These are phyloP conservation scores for Rhadinocentrus ornatus DNA, from an alignment of 2,797 vertebrate species.

Conservation along the genomic window DNA sequence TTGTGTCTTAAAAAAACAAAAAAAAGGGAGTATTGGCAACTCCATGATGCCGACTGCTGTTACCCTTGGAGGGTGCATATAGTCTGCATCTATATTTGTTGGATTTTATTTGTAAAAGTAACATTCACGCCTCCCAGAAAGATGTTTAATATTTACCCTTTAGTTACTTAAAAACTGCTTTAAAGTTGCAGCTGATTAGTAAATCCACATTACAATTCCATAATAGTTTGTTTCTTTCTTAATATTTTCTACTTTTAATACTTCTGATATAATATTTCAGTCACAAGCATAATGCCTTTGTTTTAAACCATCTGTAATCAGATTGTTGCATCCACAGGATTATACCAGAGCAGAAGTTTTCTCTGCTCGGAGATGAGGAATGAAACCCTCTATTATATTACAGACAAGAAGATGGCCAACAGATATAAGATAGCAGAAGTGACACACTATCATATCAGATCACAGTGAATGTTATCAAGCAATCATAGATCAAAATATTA, in stretches of 20 bases:
- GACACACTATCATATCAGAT: conserved; percentile 62
- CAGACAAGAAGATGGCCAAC: conserved; percentile 52
- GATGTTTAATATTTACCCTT: neutral
- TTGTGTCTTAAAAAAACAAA: too few relatives aligned
- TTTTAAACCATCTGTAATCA: conserved; percentile 65
- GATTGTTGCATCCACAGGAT: conserved; percentile 76
- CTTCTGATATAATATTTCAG: conserved; percentile 27
- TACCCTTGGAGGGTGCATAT: too few relatives aligned
- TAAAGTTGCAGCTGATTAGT: neutral
- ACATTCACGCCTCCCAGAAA: neutral
- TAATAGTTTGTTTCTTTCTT: neutral
- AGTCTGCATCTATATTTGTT: neutral
- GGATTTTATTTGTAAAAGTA: neutral
- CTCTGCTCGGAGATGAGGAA: conserved; percentile 51
- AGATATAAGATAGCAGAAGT: conserved; percentile 62
- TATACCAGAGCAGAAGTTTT: conserved; percentile 66
- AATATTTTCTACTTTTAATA: conserved; percentile 14
- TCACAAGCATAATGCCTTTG: conserved; percentile 44
- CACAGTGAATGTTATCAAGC: conserved; percentile 55
- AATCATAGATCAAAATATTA: conserved; percentile 60
- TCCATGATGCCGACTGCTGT: neutral
- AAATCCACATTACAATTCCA: neutral
- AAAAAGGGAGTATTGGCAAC: neutral
- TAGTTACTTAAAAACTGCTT: neutral
- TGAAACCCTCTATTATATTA: conserved; percentile 67